Evolutionary conservation across 2,113 vertebrate genomes (phyloP).

Genomic region (Myrmecobius fasciatus): DNA sequence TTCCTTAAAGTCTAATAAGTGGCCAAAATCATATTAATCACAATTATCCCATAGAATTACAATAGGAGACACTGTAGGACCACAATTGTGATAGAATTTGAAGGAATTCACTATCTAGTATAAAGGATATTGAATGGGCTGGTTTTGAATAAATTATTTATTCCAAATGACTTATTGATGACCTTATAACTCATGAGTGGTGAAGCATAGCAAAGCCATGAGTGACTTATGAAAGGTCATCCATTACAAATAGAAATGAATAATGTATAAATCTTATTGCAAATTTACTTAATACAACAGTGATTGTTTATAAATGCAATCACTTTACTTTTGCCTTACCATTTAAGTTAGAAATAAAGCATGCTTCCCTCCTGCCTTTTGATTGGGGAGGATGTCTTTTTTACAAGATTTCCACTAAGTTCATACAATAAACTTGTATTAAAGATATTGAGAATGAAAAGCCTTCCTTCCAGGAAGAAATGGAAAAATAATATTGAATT

Average conservation of each 20-base stretch:
- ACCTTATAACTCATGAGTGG: slow-evolving; percentile 7
- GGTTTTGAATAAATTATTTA: slow-evolving; percentile 65
- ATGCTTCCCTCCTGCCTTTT: not conserved
- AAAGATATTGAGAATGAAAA: not conserved
- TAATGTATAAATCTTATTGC: slow-evolving; percentile 3
- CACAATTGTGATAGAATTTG: slow-evolving; percentile 31
- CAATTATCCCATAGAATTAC: not conserved
- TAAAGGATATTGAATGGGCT: slow-evolving; percentile 30
- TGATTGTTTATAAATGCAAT: not conserved
- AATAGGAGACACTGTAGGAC: not conserved
- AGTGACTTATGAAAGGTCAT: slow-evolving; percentile 53
- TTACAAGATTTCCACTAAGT: not conserved
- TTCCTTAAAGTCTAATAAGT: not conserved
- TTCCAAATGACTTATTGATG: slow-evolving; percentile 60
- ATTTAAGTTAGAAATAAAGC: slow-evolving; percentile 20
- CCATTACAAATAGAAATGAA: slow-evolving; percentile 59
- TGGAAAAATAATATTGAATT: not conserved
- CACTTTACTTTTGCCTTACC: slow-evolving; percentile 41
- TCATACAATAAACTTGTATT: not conserved
- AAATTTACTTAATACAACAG: slow-evolving; percentile 40
- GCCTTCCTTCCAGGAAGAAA: not conserved
- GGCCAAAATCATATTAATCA: not conserved
- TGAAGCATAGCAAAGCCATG: slow-evolving; percentile 17
- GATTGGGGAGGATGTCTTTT: not conserved
- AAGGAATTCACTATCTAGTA: not conserved